Percentiles rank a stretch among this genome's conserved stretches.
Conservation (phyloP, 2,797 vertebrate genomes). For the Coracias cyanogaster region DNA sequence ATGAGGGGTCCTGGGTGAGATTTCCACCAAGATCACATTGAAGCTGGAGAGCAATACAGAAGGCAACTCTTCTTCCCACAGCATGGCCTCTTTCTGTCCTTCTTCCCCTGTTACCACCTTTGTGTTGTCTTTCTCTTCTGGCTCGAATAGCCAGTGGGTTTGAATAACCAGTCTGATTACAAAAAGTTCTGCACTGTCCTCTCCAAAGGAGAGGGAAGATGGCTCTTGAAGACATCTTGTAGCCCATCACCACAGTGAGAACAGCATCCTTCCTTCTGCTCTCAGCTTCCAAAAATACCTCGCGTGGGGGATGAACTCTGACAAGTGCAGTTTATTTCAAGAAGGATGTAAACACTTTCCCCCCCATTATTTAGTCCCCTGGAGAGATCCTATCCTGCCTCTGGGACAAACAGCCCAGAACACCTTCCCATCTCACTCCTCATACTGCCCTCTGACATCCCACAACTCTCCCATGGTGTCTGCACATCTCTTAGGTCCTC, state of each 20-base stretch:
- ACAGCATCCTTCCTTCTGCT: background rate
- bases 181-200: background rate
- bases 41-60: background rate
- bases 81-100: background rate
- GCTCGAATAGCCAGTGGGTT: accelerated
- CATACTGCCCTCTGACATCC: too few species aligned
- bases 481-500: background rate
- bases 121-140: background rate
- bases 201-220: background rate
- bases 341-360: accelerated
- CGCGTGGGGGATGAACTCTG: background rate
- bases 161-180: background rate
- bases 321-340: background rate
- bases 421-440: background rate
- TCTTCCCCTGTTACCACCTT: background rate
- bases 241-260: background rate
- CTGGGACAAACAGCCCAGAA: accelerated
- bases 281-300: background rate
- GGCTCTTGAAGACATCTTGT: background rate
- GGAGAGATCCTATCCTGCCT: accelerated
- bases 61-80: accelerated
- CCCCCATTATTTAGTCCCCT: accelerated
- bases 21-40: background rate
- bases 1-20: background rate
- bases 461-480: accelerated